These are phyloP conservation scores for Araneus ventricosus DNA, from an alignment of 1,140 invertebrate species.

Conservation along the genomic window DNA sequence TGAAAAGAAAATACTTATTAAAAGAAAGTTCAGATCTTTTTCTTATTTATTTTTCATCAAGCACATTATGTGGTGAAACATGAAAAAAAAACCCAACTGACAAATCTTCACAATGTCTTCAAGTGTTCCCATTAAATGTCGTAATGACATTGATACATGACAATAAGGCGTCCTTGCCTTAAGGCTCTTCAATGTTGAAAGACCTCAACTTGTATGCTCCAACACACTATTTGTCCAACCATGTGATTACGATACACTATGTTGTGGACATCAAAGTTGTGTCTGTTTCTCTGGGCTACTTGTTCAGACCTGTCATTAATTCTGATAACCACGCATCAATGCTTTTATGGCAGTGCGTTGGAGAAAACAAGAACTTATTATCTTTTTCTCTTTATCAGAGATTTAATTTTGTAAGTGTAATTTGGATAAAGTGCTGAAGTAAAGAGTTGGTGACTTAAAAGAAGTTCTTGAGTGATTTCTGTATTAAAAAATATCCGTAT, in stretches of 20 bases:
- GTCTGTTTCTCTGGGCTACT: neutral
- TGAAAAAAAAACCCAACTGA: neutral
- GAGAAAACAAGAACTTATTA: neutral
- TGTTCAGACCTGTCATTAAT: neutral
- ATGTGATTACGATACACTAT: neutral
- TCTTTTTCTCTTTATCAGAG: neutral
- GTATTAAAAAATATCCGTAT: no score
- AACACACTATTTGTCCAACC: neutral
- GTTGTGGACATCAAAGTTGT: neutral
- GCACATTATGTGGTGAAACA: no score
- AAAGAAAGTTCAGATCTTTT: no score
- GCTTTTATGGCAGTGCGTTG: neutral
- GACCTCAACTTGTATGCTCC: neutral
- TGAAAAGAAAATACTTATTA: no score
- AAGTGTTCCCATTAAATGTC: neutral
- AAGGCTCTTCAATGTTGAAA: neutral
- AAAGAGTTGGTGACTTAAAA: neutral
- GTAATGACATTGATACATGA: neutral
- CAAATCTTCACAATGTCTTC: neutral
- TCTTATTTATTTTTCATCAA: no score
- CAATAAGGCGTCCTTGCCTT: neutral
- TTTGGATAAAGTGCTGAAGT: neutral
- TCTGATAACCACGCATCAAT: neutral
- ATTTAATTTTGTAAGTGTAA: neutral
- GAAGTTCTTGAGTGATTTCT: neutral